Percentiles rank a stretch among this genome's conserved stretches.
Evolutionary conservation across 2,888 invertebrate genomes (phyloP).

Genomic region (Hypolimnas misippus): DNA sequence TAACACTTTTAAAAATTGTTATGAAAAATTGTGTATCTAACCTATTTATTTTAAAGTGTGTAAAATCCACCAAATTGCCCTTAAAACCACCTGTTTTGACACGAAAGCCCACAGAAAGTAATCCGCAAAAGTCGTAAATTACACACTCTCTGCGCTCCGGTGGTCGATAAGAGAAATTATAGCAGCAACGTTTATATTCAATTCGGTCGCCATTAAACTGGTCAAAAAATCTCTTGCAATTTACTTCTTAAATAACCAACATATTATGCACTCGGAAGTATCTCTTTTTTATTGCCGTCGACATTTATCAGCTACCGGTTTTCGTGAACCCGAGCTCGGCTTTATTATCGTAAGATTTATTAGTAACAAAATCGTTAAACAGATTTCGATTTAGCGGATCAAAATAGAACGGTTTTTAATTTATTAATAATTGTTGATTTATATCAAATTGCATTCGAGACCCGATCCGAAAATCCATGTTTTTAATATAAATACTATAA

Average conservation of each 20-base stretch:
- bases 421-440: not conserved
- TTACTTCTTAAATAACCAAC: conserved; percentile 37
- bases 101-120: conserved; percentile 18
- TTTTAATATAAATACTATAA: not conserved
- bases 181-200: conserved; percentile 30
- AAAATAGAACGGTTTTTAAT: not conserved
- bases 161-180: conserved; percentile 38
- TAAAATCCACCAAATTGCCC: not conserved
- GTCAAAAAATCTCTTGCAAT: conserved; percentile 27
- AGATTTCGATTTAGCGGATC: not conserved
- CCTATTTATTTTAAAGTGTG: too few species aligned
- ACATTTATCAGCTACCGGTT: conserved; percentile 38
- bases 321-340: conserved; percentile 18
- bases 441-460: not conserved
- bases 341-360: conserved; percentile 19
- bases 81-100: conserved; percentile 22
- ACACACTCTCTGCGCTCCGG: conserved; percentile 27
- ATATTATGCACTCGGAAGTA: conserved; percentile 29
- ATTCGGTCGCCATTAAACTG: conserved; percentile 28
- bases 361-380: conserved; percentile 10
- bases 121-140: conserved; percentile 25
- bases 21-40: too few species aligned
- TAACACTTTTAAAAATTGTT: too few species aligned
- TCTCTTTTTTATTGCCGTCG: conserved; percentile 33
- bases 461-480: not conserved